Conservation (phyloP, 2,113 vertebrate species). For the Apaloderma vittatum region DNA sequence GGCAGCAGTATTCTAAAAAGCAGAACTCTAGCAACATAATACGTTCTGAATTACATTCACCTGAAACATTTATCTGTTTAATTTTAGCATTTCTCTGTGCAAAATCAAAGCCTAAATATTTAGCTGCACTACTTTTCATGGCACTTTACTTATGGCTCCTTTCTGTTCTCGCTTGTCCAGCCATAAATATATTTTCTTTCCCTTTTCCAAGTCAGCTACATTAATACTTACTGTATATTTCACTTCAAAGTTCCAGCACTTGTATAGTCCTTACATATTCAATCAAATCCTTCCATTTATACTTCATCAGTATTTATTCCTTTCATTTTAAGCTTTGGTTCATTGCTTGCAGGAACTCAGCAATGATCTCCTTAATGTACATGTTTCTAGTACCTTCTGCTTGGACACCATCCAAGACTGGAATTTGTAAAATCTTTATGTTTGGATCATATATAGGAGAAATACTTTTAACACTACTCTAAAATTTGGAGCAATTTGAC, state of each 20-base stretch:
- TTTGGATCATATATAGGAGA: not conserved
- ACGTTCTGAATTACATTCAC: not conserved
- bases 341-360: conserved; percentile 46
- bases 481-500: not conserved
- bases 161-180: not conserved
- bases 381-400: conserved; percentile 45
- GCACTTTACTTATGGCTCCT: not conserved
- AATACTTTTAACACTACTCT: not conserved
- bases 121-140: not conserved
- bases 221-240: conserved; percentile 60
- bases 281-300: conserved; percentile 67
- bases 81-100: not conserved
- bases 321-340: conserved; percentile 61
- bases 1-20: not conserved
- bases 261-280: conserved; percentile 51
- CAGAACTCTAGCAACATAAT: not conserved
- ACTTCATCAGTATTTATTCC: conserved; percentile 48
- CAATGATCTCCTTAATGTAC: conserved; percentile 45
- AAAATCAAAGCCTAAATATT: conserved; percentile 27
- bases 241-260: conserved; percentile 59
- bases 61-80: not conserved
- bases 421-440: conserved; percentile 15
- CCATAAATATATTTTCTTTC: conserved; percentile 10
- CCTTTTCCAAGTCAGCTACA: conserved; percentile 60
- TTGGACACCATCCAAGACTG: conserved; percentile 36